Conservation (phyloP, 2,113 vertebrate genomes). For the Aythya baeri region DNA sequence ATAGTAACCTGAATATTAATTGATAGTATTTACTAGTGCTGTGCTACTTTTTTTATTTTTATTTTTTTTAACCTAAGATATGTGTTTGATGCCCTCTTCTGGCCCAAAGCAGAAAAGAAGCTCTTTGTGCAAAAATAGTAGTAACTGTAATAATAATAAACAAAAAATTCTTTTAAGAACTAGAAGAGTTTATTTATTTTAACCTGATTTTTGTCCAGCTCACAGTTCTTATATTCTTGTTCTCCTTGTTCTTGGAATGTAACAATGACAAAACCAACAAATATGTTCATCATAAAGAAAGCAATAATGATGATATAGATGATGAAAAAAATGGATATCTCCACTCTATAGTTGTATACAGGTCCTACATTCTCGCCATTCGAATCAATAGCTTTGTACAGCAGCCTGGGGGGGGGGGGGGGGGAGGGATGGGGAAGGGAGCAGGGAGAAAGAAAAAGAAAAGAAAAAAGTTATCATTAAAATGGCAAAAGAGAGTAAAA, state of each 20-base stretch:
- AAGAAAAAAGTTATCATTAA: slow-evolving; percentile 13
- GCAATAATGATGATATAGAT: slow-evolving; percentile 99
- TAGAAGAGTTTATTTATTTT: slow-evolving; percentile 55
- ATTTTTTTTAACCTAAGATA: not conserved
- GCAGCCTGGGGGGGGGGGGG: slow-evolving; percentile 76
- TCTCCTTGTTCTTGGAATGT: slow-evolving; percentile 99
- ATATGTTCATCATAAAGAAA: slow-evolving; percentile 99
- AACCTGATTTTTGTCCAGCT: slow-evolving; percentile 99
- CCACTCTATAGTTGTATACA: slow-evolving; percentile 96
- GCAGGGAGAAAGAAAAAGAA: too few species aligned
- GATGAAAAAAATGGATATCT: slow-evolving; percentile 99
- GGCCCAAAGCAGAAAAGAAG: slow-evolving; percentile 29
- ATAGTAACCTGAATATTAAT: not conserved
- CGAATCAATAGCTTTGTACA: slow-evolving; percentile 98
- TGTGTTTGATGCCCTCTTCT: slow-evolving; percentile 51
- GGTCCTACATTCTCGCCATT: slow-evolving; percentile 95
- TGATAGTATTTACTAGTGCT: not conserved
- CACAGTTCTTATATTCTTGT: slow-evolving; percentile 99
- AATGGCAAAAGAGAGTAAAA: not conserved
- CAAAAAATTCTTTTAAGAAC: not conserved
- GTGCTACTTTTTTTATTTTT: not conserved
- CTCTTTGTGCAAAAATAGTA: not conserved
- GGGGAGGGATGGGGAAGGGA: too few species aligned
- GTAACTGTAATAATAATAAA: not conserved
- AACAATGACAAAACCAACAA: slow-evolving; percentile 99